Percentiles rank a stretch among this genome's conserved stretches.
Evolutionary conservation across 2,113 vertebrate species (phyloP).

Genomic region (Picathartes gymnocephalus): DNA sequence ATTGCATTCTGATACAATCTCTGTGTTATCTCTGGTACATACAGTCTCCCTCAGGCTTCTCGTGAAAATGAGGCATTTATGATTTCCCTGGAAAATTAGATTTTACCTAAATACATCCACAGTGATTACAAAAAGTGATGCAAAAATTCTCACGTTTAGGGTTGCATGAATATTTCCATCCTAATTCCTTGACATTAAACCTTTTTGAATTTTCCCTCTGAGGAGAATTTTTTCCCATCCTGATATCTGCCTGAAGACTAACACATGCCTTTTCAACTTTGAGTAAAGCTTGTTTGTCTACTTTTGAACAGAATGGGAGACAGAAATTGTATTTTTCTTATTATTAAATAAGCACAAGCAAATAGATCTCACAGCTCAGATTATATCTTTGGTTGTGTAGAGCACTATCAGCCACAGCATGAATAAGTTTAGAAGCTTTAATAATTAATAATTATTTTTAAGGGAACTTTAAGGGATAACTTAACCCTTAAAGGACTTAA

Average conservation of each 20-base stretch:
- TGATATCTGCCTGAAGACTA: not conserved
- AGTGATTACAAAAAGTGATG: not conserved
- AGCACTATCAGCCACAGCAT: not conserved
- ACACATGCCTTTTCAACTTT: not conserved
- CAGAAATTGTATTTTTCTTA: not conserved
- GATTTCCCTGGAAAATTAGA: slow-evolving; percentile 42
- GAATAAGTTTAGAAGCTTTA: not conserved
- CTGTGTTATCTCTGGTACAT: slow-evolving; percentile 17
- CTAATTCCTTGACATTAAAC: not conserved
- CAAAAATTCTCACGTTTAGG: not conserved
- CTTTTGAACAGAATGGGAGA: not conserved
- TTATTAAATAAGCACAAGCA: not conserved
- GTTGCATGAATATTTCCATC: not conserved
- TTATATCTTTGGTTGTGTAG: not conserved
- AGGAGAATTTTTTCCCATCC: not conserved
- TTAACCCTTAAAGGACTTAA: not conserved
- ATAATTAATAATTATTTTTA: not conserved
- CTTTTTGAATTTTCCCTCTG: not conserved
- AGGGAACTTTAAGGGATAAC: not conserved
- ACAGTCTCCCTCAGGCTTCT: slow-evolving; percentile 17
- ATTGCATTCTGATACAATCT: slow-evolving; percentile 11
- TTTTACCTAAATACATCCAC: slow-evolving; percentile 41
- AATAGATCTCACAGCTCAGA: not conserved
- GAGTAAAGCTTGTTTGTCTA: not conserved
- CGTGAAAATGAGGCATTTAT: slow-evolving; percentile 17